These are phyloP conservation scores for Climacteris rufus DNA, from an alignment of 2,113 vertebrate species.

Conservation along the genomic window DNA sequence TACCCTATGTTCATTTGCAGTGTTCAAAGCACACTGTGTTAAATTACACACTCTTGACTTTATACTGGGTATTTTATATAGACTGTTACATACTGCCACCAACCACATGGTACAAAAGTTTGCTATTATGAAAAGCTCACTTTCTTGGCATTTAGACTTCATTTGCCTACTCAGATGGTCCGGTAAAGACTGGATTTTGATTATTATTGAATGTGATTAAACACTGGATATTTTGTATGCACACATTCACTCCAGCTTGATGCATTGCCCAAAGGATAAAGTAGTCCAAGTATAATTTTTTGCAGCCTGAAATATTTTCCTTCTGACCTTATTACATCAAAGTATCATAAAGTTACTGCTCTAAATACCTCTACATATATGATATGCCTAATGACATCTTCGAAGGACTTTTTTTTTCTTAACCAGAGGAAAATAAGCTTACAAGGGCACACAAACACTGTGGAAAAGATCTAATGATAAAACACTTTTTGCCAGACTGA, in stretches of 20 bases:
- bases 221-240: neutral
- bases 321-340: neutral
- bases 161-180: neutral
- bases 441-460: neutral
- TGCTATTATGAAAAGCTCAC: neutral
- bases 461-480: neutral
- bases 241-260: neutral
- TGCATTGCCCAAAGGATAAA: neutral
- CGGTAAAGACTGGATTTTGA: neutral
- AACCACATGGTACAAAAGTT: neutral
- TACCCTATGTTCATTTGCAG: neutral
- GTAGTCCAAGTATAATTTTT: neutral
- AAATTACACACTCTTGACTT: neutral
- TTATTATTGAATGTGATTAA: neutral
- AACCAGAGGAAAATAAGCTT: neutral
- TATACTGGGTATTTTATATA: neutral
- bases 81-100: neutral
- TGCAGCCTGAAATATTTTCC: neutral
- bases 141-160: neutral
- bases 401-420: neutral
- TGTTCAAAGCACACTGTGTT: neutral
- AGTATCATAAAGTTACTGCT: neutral
- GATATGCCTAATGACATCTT: neutral
- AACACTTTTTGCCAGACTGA: neutral
- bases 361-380: neutral